A percentile compares a stretch with the other conserved stretches of the same genome.
phyloP scores from a whole-genome alignment of 2,797 vertebrate species.

The Geotrypetes seraphini region DNA sequence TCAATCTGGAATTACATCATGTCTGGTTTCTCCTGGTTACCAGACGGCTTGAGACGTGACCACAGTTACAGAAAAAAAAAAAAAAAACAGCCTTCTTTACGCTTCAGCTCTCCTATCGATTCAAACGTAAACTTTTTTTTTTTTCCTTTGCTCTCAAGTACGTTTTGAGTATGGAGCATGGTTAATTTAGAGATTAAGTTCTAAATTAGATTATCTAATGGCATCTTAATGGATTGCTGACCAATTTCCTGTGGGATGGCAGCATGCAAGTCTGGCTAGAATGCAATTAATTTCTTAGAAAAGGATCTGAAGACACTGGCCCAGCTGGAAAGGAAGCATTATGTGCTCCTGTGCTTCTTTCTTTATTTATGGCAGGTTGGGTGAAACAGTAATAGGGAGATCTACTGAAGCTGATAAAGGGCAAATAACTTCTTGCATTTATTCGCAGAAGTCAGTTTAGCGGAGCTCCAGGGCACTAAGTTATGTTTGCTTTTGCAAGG shows the following conservation, averaged over 20 bases:
- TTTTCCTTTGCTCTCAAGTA: slow-evolving; percentile 49
- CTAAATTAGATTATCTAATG: slow-evolving; percentile 98
- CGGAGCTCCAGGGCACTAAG: no score
- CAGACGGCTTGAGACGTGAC: slow-evolving; percentile 81
- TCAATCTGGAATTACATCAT: slow-evolving; percentile 83
- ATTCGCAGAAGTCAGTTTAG: no score
- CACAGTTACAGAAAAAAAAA: slow-evolving; percentile 70
- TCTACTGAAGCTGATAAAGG: background rate
- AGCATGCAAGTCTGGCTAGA: slow-evolving; percentile 75
- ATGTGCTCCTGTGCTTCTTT: slow-evolving; percentile 39
- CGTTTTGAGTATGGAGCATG: slow-evolving; percentile 65
- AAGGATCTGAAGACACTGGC: slow-evolving; percentile 53
- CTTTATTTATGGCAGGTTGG: slow-evolving; percentile 24
- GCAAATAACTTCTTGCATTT: no score
- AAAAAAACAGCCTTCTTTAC: slow-evolving; percentile 72
- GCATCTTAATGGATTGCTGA: slow-evolving; percentile 97
- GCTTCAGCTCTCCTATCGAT: slow-evolving; percentile 66
- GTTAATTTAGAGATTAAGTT: slow-evolving; percentile 91
- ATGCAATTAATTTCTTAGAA: slow-evolving; percentile 75
- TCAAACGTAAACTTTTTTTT: slow-evolving; percentile 65
- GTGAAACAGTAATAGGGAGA: slow-evolving; percentile 17
- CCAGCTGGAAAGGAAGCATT: slow-evolving; percentile 43
- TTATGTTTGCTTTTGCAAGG: no score
- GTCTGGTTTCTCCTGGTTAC: slow-evolving; percentile 86
- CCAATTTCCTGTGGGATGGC: slow-evolving; percentile 88